Evolutionary conservation across 2,113 vertebrate genomes (phyloP), one percentile per base, ranked within the genome.

Genomic region (Toxostoma redivivum): DNA sequence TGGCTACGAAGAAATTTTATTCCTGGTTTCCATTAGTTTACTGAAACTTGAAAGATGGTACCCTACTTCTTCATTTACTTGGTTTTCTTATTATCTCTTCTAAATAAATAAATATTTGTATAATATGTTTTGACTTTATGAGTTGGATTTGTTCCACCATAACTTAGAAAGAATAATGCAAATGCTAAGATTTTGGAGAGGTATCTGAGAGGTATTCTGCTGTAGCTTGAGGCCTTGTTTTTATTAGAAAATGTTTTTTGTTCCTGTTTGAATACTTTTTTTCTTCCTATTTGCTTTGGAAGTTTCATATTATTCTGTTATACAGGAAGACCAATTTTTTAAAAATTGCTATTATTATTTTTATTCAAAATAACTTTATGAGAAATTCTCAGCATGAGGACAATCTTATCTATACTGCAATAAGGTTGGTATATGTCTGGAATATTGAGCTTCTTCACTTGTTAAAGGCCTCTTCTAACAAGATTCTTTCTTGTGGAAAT

Each of bases 221-320:
- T 85, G 27, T 90, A 85, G 92, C 94, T 84, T 61, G 70, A 91
- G 96, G 97, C 91, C 40, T 92, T 94, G 37, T 79, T 94, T 97
- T 96, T 97, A 97, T 97, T 97, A 97, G 81, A 95, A 96, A 90
- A 72, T 79, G 0, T 0, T 64, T 90, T 92, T 79, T 91, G 17
- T 74, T 88, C 45, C 67, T 62, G 24, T 94, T 84, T 88, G 65
- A 90, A 86, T 44, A 76, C 0, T 37, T 78, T 48, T 69, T 50
- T 42, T 15, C 28, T 92, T 96, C 23, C 22, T 81, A 47, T 95
- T 96, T 95, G 27, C 28, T 95, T 96, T 93, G 82, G 76, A 93
- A 62, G 25, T 53, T 88, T 88, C 47, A 70, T 88, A 76, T 62
- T 70, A 20, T 83, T 90, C 27, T 79, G 40, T 78, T 94, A 62